phyloP scores from a whole-genome alignment of 2,888 invertebrate genomes.

The Gortyna flavago region DNA sequence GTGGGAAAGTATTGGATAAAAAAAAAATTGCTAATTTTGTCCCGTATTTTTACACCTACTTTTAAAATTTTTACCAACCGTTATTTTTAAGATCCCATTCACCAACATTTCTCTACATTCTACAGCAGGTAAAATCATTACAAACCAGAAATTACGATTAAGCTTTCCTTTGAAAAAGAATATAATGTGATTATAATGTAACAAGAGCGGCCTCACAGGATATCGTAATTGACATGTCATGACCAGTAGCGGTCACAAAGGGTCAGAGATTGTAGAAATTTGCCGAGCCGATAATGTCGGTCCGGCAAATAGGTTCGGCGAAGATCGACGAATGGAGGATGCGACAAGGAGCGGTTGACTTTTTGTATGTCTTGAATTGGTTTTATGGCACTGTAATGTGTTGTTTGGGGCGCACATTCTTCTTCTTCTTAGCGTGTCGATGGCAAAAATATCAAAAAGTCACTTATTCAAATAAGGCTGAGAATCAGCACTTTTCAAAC shows the following conservation, averaged over 20 bases:
- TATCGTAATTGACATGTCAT: conserved; percentile 89
- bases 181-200: conserved; percentile 63
- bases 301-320: conserved; percentile 81
- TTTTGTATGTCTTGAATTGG: conserved; percentile 1
- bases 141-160: conserved; percentile 42
- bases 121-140: conserved; percentile 24
- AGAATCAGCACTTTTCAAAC: too few relatives aligned
- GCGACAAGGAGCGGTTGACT: background rate
- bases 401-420: background rate
- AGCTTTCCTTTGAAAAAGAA: conserved; percentile 58
- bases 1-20: too few relatives aligned
- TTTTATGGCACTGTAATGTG: background rate
- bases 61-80: background rate
- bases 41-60: background rate
- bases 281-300: conserved; percentile 84
- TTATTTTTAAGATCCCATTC: background rate
- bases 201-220: conserved; percentile 76
- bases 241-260: conserved; percentile 86
- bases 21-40: background rate
- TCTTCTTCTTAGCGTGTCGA: too few relatives aligned
- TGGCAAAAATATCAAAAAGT: too few relatives aligned
- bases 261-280: conserved; percentile 88
- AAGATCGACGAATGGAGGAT: conserved; percentile 45
- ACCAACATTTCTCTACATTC: background rate
- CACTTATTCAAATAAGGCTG: too few relatives aligned